Evolutionary conservation across 2,888 invertebrate genomes (phyloP).

Genomic region (Arenicola marina): DNA sequence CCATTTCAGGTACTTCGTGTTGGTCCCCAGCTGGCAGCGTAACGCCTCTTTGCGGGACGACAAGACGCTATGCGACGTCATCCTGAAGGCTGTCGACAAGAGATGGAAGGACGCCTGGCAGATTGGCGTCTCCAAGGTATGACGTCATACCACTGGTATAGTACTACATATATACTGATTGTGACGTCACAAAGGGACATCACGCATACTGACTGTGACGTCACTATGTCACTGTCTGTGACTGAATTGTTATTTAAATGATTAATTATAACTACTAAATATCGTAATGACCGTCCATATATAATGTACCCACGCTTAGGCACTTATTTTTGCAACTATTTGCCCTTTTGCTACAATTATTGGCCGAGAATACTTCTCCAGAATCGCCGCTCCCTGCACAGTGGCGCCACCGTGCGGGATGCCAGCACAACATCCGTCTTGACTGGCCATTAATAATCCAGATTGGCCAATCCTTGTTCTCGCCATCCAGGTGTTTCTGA

Average conservation of each 20-base stretch:
- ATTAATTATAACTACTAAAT: neutral
- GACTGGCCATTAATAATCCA: neutral
- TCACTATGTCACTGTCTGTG: too few relatives aligned
- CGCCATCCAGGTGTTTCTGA: conserved; percentile 78
- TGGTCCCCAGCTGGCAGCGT: conserved; percentile 7
- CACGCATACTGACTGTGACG: too few relatives aligned
- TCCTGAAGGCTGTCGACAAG: conserved; percentile 16
- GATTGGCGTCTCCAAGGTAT: conserved; percentile 32
- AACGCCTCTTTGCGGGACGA: conserved; percentile 8
- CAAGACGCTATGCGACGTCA: conserved; percentile 10
- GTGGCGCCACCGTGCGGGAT: too few relatives aligned
- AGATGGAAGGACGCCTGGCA: conserved; percentile 31
- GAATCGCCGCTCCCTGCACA: too few relatives aligned
- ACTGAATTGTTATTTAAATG: neutral
- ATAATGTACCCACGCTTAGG: neutral
- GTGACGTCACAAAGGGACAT: too few relatives aligned
- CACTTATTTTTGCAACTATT: too few relatives aligned
- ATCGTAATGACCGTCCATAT: neutral
- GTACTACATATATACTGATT: too few relatives aligned
- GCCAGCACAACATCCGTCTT: too few relatives aligned
- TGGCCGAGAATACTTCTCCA: too few relatives aligned
- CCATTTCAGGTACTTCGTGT: conserved; percentile 17
- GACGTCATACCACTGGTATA: neutral
- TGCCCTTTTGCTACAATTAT: too few relatives aligned
- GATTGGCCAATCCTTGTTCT: neutral